Percentiles rank a stretch among this genome's conserved stretches.
Conservation (phyloP, 2,113 vertebrate genomes). For the Phalacrocorax carbo region DNA sequence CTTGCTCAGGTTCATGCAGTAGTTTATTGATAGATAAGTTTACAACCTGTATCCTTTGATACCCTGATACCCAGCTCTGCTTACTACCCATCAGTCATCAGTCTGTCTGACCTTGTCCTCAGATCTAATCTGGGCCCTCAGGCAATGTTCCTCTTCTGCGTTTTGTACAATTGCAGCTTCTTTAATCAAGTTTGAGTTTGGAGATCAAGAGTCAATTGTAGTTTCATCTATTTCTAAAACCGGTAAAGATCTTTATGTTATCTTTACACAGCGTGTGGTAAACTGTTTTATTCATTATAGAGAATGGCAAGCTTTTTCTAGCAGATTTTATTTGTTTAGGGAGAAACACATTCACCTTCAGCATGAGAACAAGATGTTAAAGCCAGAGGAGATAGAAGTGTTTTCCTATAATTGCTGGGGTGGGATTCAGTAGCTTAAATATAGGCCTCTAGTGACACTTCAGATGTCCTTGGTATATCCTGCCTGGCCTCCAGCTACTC, state of each 20-base stretch:
- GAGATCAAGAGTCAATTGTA: not conserved
- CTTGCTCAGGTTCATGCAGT: not conserved
- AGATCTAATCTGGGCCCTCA: not conserved
- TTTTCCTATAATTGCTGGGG: too few species aligned
- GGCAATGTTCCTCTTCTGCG: not conserved
- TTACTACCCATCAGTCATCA: not conserved
- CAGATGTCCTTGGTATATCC: too few species aligned
- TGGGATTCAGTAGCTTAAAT: too few species aligned
- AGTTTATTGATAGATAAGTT: not conserved
- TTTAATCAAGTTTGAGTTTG: not conserved
- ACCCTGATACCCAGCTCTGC: not conserved
- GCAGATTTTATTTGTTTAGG: constrained; percentile 59
- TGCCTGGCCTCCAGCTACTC: too few species aligned
- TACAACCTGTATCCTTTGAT: not conserved
- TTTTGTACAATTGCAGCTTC: not conserved
- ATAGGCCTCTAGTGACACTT: too few species aligned
- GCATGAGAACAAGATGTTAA: constrained; percentile 93
- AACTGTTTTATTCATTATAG: not conserved
- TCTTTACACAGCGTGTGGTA: not conserved
- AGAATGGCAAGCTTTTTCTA: not conserved
- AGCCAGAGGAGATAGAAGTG: constrained; percentile 22
- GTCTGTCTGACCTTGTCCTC: not conserved
- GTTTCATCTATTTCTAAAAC: not conserved
- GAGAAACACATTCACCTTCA: constrained; percentile 90
- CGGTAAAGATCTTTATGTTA: not conserved